These are phyloP conservation scores for Polypterus bichir DNA, from an alignment of 2,113 vertebrate genomes.

Conservation along the genomic window DNA sequence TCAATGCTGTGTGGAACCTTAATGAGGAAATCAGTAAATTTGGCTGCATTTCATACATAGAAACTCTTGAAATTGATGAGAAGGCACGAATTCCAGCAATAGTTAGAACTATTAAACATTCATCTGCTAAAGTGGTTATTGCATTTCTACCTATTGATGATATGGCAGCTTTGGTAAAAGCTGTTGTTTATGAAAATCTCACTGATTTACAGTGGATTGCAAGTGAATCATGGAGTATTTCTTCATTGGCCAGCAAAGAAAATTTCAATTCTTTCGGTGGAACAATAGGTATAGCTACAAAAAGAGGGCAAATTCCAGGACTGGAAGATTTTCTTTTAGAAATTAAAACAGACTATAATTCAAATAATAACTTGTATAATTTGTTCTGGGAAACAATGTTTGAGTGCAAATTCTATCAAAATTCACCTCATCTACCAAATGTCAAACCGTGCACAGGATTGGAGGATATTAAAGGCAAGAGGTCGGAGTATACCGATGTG, in stretches of 20 bases:
- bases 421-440: not conserved
- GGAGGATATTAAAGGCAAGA: conserved; percentile 32
- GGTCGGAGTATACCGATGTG: conserved; percentile 44
- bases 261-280: conserved; percentile 45
- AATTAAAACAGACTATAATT: conserved; percentile 31
- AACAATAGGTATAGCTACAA: conserved; percentile 42
- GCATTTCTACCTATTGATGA: conserved; percentile 50
- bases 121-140: conserved; percentile 46
- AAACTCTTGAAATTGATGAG: conserved; percentile 43
- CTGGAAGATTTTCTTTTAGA: conserved; percentile 33
- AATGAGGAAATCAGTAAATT: conserved; percentile 38
- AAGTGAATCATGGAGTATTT: conserved; percentile 54
- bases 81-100: conserved; percentile 30
- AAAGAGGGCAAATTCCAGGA: conserved; percentile 45
- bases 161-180: conserved; percentile 47
- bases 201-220: conserved; percentile 58
- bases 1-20: conserved; percentile 44
- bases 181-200: conserved; percentile 48
- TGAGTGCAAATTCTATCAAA: conserved; percentile 27
- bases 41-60: conserved; percentile 33
- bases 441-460: conserved; percentile 31
- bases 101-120: conserved; percentile 39
- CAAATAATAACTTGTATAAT: conserved; percentile 29
- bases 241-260: conserved; percentile 38
- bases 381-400: conserved; percentile 45